phyloP scores from a whole-genome alignment of 53 echinoderm and acorn worm species.

The Temnopleurus reevesii region DNA sequence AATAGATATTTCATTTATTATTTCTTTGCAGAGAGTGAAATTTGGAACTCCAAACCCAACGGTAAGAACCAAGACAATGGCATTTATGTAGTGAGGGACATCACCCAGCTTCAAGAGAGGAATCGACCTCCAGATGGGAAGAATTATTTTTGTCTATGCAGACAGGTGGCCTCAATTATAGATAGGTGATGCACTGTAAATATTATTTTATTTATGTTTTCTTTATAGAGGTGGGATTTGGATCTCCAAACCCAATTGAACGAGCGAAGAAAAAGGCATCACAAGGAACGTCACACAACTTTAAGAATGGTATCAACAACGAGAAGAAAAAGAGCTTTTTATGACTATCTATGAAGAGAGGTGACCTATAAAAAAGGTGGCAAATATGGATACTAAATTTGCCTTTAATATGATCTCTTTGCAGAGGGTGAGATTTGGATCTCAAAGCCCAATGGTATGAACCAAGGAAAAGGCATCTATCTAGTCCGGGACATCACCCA shows the following conservation, averaged over 20 bases:
- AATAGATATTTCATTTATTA: neutral
- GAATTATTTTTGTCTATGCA: too few species aligned
- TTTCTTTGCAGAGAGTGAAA: conserved; percentile 61
- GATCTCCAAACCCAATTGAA: conserved; percentile 96
- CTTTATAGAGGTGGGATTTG: conserved; percentile 86
- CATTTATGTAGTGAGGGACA: too few species aligned
- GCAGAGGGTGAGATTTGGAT: conserved; percentile 98
- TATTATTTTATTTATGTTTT: too few species aligned
- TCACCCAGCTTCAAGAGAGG: too few species aligned
- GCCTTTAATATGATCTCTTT: neutral
- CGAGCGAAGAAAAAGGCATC: conserved; percentile 99
- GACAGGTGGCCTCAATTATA: too few species aligned
- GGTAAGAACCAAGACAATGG: too few species aligned
- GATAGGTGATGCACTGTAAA: too few species aligned
- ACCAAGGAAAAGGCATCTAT: conserved; percentile 99
- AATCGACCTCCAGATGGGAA: too few species aligned
- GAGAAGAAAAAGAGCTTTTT: conserved; percentile 64
- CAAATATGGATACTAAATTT: too few species aligned
- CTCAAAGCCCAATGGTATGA: conserved; percentile 96
- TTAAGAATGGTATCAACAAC: conserved; percentile 64
- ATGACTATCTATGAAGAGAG: too few species aligned
- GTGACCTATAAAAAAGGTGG: too few species aligned
- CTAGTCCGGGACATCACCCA: conserved; percentile 79
- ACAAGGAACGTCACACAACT: conserved; percentile 77
- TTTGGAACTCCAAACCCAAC: too few species aligned